Base-by-base conservation (phyloP, 2,888 invertebrate species). In the Microplitis manilae region DNA sequence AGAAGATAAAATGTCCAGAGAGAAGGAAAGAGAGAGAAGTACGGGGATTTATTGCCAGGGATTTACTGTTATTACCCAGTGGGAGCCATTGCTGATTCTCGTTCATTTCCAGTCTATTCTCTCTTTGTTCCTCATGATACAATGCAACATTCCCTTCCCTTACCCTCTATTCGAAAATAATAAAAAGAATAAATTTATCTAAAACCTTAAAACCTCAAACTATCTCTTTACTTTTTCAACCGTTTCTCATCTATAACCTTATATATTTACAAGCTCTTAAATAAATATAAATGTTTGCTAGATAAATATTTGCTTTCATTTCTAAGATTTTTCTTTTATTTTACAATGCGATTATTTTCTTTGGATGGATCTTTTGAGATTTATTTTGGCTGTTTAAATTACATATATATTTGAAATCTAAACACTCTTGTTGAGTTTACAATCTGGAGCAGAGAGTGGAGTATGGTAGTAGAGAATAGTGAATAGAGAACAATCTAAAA, bases 31-130 rank as follows among this genome's bases (percentile, higher is more conserved):
- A 80, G 75, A 79, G 80, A 77, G 81, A 79, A 79, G 80, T 79
- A 20, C 81, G 85, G 85, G 87, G 86, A 88, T 88, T 88, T 89
- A 89, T 88, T 86, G 85, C 87, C 82, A 78, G 85, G 87, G 86
- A 89, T 89, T 89, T 89, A 89, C 88, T 88, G 89, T 89, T 89
- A 89, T 88, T 88, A 88, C 87, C 86, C 84, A 72, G 76, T 72
- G 76, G 72, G 79, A 80, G 79, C 79, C 80, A 76, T 78, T 79
- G 79, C 78, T 80, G 50, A 50, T 79, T 62, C 74, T 78, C 73
- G 76, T 69, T 77, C 74, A 68, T 73, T 61, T 75, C 73, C 79
- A 80, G 79, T 77, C 79, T 77, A 72, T 15, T 50, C 72, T 30
- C 74, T 61, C 69, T 73, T 50, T 65, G 8, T 41, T 50, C 40